Evolutionary conservation across 2,888 invertebrate genomes (phyloP).

Genomic region (Tachina lurida): DNA sequence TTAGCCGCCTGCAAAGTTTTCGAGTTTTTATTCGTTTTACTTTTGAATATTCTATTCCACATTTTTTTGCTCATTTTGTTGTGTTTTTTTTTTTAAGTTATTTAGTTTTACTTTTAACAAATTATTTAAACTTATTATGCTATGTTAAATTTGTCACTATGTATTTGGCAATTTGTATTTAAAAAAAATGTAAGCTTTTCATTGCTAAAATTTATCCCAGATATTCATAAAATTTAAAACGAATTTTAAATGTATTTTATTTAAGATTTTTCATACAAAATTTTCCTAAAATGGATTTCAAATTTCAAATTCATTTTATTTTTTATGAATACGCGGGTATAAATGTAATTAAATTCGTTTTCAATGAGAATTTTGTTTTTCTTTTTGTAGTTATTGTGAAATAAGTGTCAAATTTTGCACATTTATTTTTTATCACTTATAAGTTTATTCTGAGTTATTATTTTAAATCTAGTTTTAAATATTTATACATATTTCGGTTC

Average conservation of each 20-base stretch:
- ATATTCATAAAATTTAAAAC: too few relatives aligned
- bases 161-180: neutral
- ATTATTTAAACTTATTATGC: neutral
- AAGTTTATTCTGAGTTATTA: too few relatives aligned
- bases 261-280: too few relatives aligned
- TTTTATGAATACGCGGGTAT: too few relatives aligned
- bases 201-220: conserved; percentile 18
- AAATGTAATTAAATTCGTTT: neutral
- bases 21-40: conserved; percentile 78
- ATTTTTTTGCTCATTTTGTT: conserved; percentile 81
- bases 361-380: too few relatives aligned
- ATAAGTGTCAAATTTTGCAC: too few relatives aligned
- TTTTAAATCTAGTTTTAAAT: too few relatives aligned
- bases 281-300: too few relatives aligned
- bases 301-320: too few relatives aligned
- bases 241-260: too few relatives aligned
- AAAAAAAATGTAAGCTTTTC: neutral
- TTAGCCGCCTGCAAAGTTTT: conserved; percentile 71
- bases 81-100: neutral
- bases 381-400: too few relatives aligned
- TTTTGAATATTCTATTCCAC: conserved; percentile 82
- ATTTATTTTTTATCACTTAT: too few relatives aligned
- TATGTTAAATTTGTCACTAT: neutral
- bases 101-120: neutral
- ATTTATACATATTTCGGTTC: neutral